Percentiles rank a stretch among this genome's conserved stretches.
phyloP scores from a whole-genome alignment of 2,113 vertebrate genomes.

The Calidris pygmaea region DNA sequence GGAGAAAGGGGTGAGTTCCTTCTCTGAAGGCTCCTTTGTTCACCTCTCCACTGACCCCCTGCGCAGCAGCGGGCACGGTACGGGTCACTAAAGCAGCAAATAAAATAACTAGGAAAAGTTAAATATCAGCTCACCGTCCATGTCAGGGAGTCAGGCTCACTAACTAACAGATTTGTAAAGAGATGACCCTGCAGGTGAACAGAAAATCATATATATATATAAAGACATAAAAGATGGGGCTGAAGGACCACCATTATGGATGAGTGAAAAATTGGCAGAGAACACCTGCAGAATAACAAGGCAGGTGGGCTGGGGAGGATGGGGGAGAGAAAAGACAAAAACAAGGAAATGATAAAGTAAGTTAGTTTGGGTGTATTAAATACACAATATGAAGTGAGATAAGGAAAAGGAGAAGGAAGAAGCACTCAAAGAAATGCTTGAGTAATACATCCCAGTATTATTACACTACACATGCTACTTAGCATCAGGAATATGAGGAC shows the following conservation, averaged over 20 bases:
- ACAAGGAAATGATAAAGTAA: background rate
- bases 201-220: too few species aligned
- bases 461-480: background rate
- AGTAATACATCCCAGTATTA: background rate
- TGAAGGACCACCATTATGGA: background rate
- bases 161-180: background rate
- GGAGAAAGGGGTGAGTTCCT: background rate
- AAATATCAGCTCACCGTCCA: background rate
- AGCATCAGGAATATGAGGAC: conserved; percentile 14
- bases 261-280: background rate
- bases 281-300: background rate
- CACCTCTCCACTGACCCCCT: background rate
- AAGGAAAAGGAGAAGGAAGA: background rate
- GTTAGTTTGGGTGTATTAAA: background rate
- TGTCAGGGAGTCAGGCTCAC: background rate
- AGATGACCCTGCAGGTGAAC: background rate
- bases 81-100: background rate
- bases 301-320: background rate
- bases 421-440: background rate
- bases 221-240: background rate
- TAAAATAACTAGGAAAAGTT: background rate
- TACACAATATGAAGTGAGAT: rapidly evolving
- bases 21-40: background rate
- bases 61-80: rapidly evolving
- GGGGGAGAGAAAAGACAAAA: background rate